These are phyloP conservation scores for Calliphora vicina DNA, from an alignment of 1,140 invertebrate species.

Conservation along the genomic window DNA sequence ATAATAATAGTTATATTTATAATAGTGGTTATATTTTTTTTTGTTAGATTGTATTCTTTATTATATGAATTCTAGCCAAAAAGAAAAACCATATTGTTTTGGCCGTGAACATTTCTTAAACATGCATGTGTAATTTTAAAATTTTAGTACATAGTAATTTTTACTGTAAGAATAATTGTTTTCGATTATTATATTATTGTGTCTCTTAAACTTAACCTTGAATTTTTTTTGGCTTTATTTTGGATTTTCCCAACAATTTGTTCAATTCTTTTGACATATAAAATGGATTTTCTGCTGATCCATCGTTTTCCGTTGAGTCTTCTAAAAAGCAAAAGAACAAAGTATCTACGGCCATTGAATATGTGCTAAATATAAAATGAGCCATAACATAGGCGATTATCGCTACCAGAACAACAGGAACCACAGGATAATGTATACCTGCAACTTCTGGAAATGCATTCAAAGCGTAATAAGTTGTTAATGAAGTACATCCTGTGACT, in stretches of 20 bases:
- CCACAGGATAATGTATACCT: constrained; percentile 67
- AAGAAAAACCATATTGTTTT: too few species aligned
- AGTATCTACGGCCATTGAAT: constrained; percentile 94
- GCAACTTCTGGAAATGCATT: constrained; percentile 66
- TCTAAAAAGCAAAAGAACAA: constrained; percentile 96
- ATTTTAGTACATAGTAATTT: too few species aligned
- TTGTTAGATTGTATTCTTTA: too few species aligned
- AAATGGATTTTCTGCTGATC: constrained; percentile 87
- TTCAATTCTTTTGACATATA: constrained; percentile 92
- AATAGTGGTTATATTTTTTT: too few species aligned
- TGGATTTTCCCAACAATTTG: constrained; percentile 79
- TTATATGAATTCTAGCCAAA: too few species aligned
- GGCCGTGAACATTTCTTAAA: too few species aligned
- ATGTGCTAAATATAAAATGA: constrained; percentile 91
- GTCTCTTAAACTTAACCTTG: constrained; percentile 12
- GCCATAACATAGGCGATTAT: constrained; percentile 79
- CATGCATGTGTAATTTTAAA: too few species aligned
- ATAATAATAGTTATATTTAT: too few species aligned
- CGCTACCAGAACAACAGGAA: constrained; percentile 69
- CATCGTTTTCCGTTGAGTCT: constrained; percentile 95
- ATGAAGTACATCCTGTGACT: constrained; percentile 78
- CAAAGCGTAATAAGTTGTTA: constrained; percentile 69
- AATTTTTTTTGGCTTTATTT: constrained; percentile 58
- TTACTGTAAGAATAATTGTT: too few species aligned
- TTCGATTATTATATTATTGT: too few species aligned